Conservation (phyloP, 53 echinoderm and acorn worm genomes). For the Temnopleurus reevesii region DNA sequence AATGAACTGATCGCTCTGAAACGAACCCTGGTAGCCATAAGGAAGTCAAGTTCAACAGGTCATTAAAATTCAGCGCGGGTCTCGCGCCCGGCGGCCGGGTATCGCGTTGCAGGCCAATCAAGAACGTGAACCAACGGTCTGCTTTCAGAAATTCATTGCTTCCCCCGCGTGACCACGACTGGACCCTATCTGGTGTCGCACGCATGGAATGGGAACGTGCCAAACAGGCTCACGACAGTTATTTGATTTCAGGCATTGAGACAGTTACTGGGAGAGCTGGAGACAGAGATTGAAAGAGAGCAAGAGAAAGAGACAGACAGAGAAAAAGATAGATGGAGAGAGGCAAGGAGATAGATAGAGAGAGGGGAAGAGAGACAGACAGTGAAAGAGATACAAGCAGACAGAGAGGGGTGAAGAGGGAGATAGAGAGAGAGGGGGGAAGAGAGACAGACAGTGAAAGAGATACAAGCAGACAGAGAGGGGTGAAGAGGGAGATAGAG, state of each 20-base stretch:
- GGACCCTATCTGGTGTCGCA: not conserved
- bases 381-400: not conserved
- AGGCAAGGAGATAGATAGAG: not conserved
- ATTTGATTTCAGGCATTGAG: not conserved
- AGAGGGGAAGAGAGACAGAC: not conserved
- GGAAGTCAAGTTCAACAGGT: conserved; percentile 37
- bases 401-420: not conserved
- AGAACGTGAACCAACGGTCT: not conserved
- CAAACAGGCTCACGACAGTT: not conserved
- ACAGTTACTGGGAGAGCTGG: not conserved
- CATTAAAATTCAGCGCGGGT: conserved; percentile 25
- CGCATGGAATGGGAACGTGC: not conserved
- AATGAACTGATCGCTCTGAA: conserved; percentile 19
- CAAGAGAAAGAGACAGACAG: not conserved
- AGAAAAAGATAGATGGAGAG: not conserved
- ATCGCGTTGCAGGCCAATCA: not conserved
- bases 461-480: not conserved
- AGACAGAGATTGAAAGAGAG: not conserved
- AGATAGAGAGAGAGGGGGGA: not conserved
- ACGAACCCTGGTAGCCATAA: not conserved
- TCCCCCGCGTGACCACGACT: not conserved
- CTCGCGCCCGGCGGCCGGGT: conserved; percentile 9
- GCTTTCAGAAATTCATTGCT: conserved; percentile 19
- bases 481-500: not conserved
- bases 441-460: not conserved